phyloP scores from a whole-genome alignment of 2,888 invertebrate species.

The Melinaea marsaeus region DNA sequence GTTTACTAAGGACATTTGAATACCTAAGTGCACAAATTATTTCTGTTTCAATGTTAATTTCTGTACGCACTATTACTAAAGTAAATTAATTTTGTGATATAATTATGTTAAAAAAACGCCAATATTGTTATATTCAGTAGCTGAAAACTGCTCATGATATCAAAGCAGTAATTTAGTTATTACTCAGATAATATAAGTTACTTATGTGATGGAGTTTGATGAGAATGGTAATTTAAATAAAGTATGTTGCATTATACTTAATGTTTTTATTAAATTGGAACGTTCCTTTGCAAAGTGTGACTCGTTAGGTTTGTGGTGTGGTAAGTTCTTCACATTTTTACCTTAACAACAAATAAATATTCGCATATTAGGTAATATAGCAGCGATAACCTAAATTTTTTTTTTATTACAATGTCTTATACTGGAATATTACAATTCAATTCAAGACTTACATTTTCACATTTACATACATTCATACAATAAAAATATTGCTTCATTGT shows the following conservation, averaged over 20 bases:
- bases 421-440: too few relatives aligned
- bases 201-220: constrained; percentile 51
- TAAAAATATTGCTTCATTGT: too few relatives aligned
- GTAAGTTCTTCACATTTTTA: too few relatives aligned
- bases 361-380: too few relatives aligned
- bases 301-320: neutral
- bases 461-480: too few relatives aligned
- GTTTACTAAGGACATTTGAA: constrained; percentile 9
- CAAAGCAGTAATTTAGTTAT: constrained; percentile 16
- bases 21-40: constrained; percentile 37
- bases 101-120: constrained; percentile 37
- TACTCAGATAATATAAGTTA: constrained; percentile 44
- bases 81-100: constrained; percentile 44
- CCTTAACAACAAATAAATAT: too few relatives aligned
- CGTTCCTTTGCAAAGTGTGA: constrained; percentile 7
- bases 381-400: too few relatives aligned
- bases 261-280: constrained; percentile 24
- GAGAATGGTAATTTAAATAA: constrained; percentile 64
- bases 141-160: constrained; percentile 14
- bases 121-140: constrained; percentile 33
- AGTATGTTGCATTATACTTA: constrained; percentile 54
- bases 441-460: too few relatives aligned
- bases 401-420: too few relatives aligned
- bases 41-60: constrained; percentile 21
- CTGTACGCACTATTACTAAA: constrained; percentile 31